Base-by-base conservation (phyloP, 2,113 vertebrate species). In the Meriones unguiculatus region DNA sequence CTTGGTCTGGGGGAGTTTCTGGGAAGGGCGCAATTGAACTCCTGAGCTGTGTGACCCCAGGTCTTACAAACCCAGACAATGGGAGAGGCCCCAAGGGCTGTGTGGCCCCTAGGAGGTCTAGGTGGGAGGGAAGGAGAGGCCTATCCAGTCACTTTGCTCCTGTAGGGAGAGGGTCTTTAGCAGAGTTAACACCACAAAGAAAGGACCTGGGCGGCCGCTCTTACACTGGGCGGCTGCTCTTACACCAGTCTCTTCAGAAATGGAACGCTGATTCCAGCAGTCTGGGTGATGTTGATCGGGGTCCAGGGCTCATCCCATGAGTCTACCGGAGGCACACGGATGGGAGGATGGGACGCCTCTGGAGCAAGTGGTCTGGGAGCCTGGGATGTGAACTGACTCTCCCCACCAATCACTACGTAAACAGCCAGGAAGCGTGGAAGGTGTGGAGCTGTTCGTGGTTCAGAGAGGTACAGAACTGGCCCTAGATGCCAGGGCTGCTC, bases 91-190 rank as follows among this genome's bases (percentile, higher is more conserved):
- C 91, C 20, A 0, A 38, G 52, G 69, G 4, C 18, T 8, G 6
- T 1, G 9, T 0, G 3, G 2, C 18, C 20, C 17, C 25, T 0
- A 5, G 87, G 65, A 70, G 22, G 32, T 35, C 0, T 25, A 15
- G 7, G 0, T 0, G 4, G 64, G 59, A 46, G 10, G 80, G 50
- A 50, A 6, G 64, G 59, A 46, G 10, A 80, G 59, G 59, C 38
- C 76, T 62, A 1, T 7, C 13, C 10, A 10, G 57, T 0, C 0
- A 0, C 1, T 1, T 0, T 17, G n/a, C 9, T 64, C 62, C 75
- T 57, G 22, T 0, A 0, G 0, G 0, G 69, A 65, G 76, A 77
- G 57, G 22, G 38, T 69, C 76, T 77, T 57, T 10, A 5, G 24
- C 9, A 20, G 65, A 52, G 54, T 8, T 2, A 87, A 70, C 20